Evolutionary conservation across 2,888 invertebrate genomes (phyloP).

Genomic region (Amaurobius ferox): DNA sequence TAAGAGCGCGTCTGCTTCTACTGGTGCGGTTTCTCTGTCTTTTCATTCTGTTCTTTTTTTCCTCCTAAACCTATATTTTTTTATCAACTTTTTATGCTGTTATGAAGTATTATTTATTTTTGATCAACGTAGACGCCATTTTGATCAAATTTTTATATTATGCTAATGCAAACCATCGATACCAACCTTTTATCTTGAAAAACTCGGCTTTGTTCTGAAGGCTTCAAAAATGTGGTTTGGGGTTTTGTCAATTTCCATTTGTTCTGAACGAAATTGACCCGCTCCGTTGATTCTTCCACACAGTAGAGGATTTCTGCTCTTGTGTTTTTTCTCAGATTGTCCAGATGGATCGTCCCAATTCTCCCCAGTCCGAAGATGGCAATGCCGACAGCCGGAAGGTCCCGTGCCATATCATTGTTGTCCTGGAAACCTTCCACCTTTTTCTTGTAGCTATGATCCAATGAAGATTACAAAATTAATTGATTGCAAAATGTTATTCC

Average conservation of each 20-base stretch:
- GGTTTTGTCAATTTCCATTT: constrained; percentile 79
- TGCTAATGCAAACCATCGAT: too few relatives aligned
- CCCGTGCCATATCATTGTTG: background rate
- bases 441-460: constrained; percentile 30
- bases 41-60: too few relatives aligned
- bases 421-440: constrained; percentile 35
- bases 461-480: too few relatives aligned
- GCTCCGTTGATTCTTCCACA: constrained; percentile 80
- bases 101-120: too few relatives aligned
- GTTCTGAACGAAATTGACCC: constrained; percentile 79
- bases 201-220: constrained; percentile 79
- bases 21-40: too few relatives aligned
- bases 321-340: constrained; percentile 79
- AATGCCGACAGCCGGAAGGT: constrained; percentile 76
- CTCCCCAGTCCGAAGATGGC: constrained; percentile 82
- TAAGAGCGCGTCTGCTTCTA: too few relatives aligned
- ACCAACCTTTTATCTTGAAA: constrained; percentile 81
- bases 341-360: constrained; percentile 82
- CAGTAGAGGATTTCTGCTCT: constrained; percentile 81
- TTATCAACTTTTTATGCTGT: too few relatives aligned
- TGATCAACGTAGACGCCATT: too few relatives aligned
- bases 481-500: background rate
- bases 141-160: too few relatives aligned
- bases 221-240: constrained; percentile 79
- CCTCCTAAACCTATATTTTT: too few relatives aligned